These are phyloP conservation scores for Macaca nemestrina DNA, from an alignment of 2,113 vertebrate genomes.

Conservation along the genomic window DNA sequence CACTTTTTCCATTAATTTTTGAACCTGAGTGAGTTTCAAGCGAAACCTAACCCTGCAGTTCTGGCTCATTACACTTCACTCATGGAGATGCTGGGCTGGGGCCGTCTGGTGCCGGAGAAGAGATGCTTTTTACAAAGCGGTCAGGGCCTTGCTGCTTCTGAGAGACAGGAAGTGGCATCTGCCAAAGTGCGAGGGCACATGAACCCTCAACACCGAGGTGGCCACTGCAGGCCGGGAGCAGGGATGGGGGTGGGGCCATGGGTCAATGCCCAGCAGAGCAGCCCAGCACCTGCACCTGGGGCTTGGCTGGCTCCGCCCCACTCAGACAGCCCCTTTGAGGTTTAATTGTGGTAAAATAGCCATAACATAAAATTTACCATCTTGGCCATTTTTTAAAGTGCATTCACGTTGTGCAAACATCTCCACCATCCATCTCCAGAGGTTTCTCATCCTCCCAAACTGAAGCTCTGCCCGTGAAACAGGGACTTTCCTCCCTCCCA, in stretches of 20 bases:
- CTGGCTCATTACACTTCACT: constrained; percentile 32
- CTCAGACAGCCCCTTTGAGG: not conserved
- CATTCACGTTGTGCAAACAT: fast-evolving
- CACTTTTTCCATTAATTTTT: constrained; percentile 73
- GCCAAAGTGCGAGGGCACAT: not conserved
- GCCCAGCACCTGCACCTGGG: not conserved
- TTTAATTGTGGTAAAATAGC: not conserved
- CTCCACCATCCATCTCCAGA: not conserved
- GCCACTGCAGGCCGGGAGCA: no score
- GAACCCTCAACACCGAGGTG: not conserved
- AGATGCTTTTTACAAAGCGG: not conserved
- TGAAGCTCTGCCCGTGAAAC: not conserved
- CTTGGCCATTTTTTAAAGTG: not conserved
- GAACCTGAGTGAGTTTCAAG: constrained; percentile 61
- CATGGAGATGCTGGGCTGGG: not conserved
- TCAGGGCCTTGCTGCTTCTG: not conserved
- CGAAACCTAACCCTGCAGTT: constrained; percentile 60
- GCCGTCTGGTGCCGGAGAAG: not conserved
- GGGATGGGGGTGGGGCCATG: not conserved
- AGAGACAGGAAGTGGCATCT: constrained; percentile 25
- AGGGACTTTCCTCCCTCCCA: fast-evolving
- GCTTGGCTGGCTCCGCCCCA: not conserved
- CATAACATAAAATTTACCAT: not conserved
- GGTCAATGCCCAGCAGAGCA: not conserved
- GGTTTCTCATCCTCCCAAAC: not conserved